These are phyloP conservation scores for Lophochroa leadbeateri DNA, from an alignment of 2,113 vertebrate species.

Conservation along the genomic window DNA sequence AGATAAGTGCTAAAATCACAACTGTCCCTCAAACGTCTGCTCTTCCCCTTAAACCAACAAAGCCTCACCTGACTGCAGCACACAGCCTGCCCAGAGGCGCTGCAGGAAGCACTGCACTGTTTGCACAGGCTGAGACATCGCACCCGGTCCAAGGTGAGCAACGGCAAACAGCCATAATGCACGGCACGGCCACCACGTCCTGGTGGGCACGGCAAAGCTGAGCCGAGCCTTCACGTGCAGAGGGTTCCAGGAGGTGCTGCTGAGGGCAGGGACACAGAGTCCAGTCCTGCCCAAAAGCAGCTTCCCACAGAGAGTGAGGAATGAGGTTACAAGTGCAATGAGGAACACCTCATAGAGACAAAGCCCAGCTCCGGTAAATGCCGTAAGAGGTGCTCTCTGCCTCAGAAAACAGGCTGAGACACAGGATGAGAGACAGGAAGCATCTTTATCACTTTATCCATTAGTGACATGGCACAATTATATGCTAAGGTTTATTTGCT, in stretches of 20 bases:
- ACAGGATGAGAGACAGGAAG: background rate
- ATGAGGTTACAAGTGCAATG: background rate
- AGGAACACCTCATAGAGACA: background rate
- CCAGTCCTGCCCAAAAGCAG: background rate
- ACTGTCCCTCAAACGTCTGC: background rate
- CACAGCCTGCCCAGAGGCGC: background rate
- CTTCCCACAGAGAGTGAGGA: background rate
- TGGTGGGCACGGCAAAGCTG: no score
- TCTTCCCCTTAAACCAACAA: background rate
- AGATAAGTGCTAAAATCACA: background rate
- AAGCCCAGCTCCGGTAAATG: background rate
- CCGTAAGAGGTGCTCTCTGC: background rate
- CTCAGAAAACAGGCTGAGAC: background rate
- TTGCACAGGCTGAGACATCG: background rate
- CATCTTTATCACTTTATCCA: background rate
- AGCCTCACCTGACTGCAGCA: background rate
- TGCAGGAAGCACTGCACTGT: background rate
- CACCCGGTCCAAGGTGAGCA: background rate
- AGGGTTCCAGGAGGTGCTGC: background rate
- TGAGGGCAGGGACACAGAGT: background rate
- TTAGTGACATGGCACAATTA: background rate
- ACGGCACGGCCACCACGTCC: background rate
- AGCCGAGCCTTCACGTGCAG: background rate
- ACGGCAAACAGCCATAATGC: fast-evolving
- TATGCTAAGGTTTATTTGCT: background rate